Conservation (phyloP, 2,888 invertebrate species). For the Noctua comes region DNA sequence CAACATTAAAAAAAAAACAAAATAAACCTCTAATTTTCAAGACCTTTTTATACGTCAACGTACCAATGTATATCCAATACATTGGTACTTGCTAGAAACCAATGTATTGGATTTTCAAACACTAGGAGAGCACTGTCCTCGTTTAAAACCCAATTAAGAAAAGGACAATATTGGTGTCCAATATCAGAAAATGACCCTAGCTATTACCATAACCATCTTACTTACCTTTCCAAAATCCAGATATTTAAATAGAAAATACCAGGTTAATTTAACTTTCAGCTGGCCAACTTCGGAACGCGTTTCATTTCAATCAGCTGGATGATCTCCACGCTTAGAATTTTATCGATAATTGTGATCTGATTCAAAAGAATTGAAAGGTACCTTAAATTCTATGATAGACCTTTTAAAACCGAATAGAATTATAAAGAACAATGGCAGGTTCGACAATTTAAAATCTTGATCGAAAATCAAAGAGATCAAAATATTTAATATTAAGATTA, state of each 20-base stretch:
- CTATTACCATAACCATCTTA: background rate
- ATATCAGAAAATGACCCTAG: background rate
- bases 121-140: background rate
- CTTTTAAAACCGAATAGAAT: conserved; percentile 7
- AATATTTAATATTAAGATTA: background rate
- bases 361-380: conserved; percentile 33
- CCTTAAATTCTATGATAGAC: background rate
- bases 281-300: conserved; percentile 15
- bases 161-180: background rate
- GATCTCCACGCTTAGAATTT: conserved; percentile 27
- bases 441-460: background rate
- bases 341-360: conserved; percentile 48
- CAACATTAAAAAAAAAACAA: background rate
- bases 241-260: conserved; percentile 22
- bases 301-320: conserved; percentile 51
- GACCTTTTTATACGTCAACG: too few species aligned
- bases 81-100: background rate
- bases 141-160: conserved; percentile 5
- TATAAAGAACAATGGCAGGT: background rate
- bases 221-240: background rate
- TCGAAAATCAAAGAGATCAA: background rate
- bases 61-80: too few species aligned
- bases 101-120: background rate
- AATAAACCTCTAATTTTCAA: background rate
- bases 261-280: conserved; percentile 26